These are phyloP conservation scores for Lepus oiostolus DNA, from an alignment of 2,797 vertebrate genomes.

Conservation along the genomic window DNA sequence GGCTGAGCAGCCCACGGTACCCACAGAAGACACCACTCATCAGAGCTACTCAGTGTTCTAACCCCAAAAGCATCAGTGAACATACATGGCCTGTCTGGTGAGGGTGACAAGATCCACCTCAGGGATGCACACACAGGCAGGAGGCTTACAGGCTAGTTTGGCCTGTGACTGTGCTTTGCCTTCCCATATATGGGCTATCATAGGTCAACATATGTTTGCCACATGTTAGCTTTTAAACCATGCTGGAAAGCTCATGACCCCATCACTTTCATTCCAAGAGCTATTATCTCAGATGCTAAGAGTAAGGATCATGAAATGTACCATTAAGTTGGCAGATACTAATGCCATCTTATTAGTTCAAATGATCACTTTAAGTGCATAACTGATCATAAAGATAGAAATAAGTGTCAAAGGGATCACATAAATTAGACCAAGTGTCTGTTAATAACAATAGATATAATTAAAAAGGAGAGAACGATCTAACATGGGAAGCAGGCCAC, in stretches of 20 bases:
- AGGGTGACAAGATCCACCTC: neutral
- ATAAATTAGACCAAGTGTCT: no score
- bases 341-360: no score
- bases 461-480: no score
- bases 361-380: no score
- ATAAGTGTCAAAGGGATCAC: no score
- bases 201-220: no score
- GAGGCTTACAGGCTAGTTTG: no score
- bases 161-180: neutral
- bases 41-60: neutral
- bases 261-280: neutral
- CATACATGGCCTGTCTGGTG: rapidly evolving
- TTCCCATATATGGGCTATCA: neutral
- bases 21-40: neutral
- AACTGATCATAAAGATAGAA: no score
- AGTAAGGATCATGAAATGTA: neutral
- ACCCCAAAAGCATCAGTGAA: neutral
- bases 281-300: neutral
- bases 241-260: neutral
- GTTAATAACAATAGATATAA: no score
- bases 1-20: neutral
- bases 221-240: neutral
- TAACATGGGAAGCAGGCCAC: no score
- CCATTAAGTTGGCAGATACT: no score
- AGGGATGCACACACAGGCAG: neutral